These are phyloP conservation scores for Tetropium fuscum DNA, from an alignment of 2,888 invertebrate genomes.

Conservation along the genomic window DNA sequence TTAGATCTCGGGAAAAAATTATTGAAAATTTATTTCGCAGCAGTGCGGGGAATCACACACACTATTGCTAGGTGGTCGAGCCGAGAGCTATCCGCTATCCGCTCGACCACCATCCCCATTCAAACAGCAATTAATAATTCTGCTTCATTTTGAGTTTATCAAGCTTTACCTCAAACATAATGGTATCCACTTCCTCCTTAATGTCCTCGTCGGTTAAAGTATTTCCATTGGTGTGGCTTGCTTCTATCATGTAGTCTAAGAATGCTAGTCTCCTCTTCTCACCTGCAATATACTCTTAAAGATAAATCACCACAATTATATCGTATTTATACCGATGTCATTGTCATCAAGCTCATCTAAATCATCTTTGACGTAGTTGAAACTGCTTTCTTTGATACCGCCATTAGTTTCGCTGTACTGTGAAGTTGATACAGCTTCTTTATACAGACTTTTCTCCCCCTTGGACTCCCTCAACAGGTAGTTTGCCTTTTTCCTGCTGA, in stretches of 20 bases:
- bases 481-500: slow-evolving; percentile 81
- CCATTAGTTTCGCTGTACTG: slow-evolving; percentile 30
- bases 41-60: too few species aligned
- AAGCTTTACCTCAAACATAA: slow-evolving; percentile 91
- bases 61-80: too few species aligned
- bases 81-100: too few species aligned
- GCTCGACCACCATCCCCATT: too few species aligned
- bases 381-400: slow-evolving; percentile 34
- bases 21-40: neutral
- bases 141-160: too few species aligned
- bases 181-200: slow-evolving; percentile 86
- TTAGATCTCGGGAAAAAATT: too few species aligned
- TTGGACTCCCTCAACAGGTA: slow-evolving; percentile 69
- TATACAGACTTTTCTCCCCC: slow-evolving; percentile 45
- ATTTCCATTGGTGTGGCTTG: slow-evolving; percentile 76
- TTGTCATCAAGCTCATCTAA: slow-evolving; percentile 80
- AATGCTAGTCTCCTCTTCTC: slow-evolving; percentile 89
- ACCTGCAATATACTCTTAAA: slow-evolving; percentile 50
- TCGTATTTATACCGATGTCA: slow-evolving; percentile 72
- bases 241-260: slow-evolving; percentile 86
- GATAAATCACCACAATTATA: neutral
- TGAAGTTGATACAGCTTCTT: slow-evolving; percentile 37
- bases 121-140: neutral
- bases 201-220: slow-evolving; percentile 82
- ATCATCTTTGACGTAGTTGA: slow-evolving; percentile 75